Conservation (phyloP, 37 sponge, comb jelly and placozoan species). For the Corticium candelabrum region DNA sequence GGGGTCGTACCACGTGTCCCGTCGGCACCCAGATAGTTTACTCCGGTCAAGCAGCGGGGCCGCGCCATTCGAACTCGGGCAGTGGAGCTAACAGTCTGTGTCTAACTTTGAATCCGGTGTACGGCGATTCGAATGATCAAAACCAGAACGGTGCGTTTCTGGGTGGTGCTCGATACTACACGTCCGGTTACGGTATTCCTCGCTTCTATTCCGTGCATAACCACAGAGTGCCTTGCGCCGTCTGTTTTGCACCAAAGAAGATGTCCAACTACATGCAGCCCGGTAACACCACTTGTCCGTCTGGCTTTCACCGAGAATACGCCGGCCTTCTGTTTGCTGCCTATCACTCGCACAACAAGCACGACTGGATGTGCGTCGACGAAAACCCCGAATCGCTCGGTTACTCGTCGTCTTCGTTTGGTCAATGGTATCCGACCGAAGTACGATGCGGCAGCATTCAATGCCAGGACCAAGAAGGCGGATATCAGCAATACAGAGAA, state of each 20-base stretch:
- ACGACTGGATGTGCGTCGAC: not conserved
- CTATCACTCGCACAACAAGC: not conserved
- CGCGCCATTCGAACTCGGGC: conserved; percentile 1
- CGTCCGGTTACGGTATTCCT: not conserved
- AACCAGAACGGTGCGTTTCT: not conserved
- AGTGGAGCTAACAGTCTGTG: not conserved
- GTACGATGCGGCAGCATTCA: not conserved
- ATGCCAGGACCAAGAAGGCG: not conserved
- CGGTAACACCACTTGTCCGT: not conserved
- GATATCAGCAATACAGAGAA: not conserved
- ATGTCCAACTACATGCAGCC: not conserved
- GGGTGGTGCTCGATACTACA: not conserved
- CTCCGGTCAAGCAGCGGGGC: not conserved
- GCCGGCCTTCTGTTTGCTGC: not conserved
- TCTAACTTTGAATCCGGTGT: not conserved
- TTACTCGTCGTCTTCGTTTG: not conserved
- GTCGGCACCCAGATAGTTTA: not conserved
- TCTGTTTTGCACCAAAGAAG: not conserved
- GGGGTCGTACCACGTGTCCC: not conserved
- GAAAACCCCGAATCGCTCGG: conserved; percentile 1
- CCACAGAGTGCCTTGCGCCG: not conserved
- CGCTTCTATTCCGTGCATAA: not conserved
- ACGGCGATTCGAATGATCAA: not conserved
- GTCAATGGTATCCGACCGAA: not conserved
- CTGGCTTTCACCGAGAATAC: not conserved